These are phyloP conservation scores for Gallinago solitaria DNA, from an alignment of 2,797 vertebrate genomes.

Conservation along the genomic window DNA sequence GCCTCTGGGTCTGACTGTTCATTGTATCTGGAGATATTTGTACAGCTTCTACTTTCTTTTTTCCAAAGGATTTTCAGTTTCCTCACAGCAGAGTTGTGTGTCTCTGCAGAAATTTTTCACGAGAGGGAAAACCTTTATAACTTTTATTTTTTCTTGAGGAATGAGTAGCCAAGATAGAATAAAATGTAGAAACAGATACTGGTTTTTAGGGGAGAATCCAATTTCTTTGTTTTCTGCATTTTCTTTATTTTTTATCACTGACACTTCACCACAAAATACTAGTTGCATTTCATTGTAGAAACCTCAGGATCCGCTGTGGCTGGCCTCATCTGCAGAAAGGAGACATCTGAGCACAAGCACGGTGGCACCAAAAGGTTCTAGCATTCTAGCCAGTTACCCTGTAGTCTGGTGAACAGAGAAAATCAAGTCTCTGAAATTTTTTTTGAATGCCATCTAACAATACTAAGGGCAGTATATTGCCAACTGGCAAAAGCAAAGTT, in stretches of 20 bases:
- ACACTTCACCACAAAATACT: constrained; percentile 24
- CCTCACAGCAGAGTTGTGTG: neutral
- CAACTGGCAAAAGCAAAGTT: constrained; percentile 39
- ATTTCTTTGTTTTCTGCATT: neutral
- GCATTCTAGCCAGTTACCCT: neutral
- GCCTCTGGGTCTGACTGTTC: neutral
- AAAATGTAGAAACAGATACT: neutral
- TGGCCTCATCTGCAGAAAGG: neutral
- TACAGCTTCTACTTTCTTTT: neutral
- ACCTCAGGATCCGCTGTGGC: constrained; percentile 14
- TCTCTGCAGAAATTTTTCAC: neutral
- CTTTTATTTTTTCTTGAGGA: neutral
- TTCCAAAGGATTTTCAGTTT: neutral
- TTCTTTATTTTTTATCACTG: constrained; percentile 36
- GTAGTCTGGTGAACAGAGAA: constrained; percentile 1
- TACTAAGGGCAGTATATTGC: constrained; percentile 40
- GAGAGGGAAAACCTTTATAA: neutral
- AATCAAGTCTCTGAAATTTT: neutral
- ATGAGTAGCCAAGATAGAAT: neutral
- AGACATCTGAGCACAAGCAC: neutral
- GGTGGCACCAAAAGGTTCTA: constrained; percentile 15
- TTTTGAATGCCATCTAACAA: constrained; percentile 30
- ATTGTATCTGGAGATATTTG: neutral
- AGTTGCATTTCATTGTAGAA: constrained; percentile 43
- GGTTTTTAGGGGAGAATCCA: neutral